phyloP scores from a whole-genome alignment of 2,797 vertebrate genomes.

The Clarias fuscus region DNA sequence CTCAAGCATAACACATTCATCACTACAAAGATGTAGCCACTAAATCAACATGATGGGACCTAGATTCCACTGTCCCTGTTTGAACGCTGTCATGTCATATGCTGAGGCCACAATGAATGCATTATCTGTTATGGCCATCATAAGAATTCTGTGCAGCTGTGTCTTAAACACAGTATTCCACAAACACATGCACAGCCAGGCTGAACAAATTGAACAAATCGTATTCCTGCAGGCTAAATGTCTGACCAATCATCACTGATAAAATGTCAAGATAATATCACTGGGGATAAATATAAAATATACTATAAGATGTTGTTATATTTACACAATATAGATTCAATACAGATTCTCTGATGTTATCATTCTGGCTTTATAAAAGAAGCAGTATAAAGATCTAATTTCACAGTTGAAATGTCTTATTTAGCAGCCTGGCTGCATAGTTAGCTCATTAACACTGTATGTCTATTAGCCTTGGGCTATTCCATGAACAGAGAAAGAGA shows the following conservation, averaged over 20 bases:
- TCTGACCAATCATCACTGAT: not conserved
- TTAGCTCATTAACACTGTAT: constrained; percentile 71
- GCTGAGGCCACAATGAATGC: constrained; percentile 8
- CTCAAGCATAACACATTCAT: constrained; percentile 65
- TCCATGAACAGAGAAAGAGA: constrained; percentile 48
- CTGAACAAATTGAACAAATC: not conserved
- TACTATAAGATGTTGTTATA: not conserved
- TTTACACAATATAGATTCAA: not conserved
- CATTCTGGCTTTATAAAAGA: constrained; percentile 24
- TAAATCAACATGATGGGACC: constrained; percentile 62
- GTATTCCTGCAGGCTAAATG: not conserved
- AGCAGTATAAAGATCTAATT: constrained; percentile 68
- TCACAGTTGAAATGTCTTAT: constrained; percentile 74
- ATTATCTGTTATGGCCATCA: constrained; percentile 10
- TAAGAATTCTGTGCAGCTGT: constrained; percentile 5
- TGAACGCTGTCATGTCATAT: constrained; percentile 66
- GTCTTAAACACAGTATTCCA: constrained; percentile 15
- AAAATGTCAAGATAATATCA: not conserved
- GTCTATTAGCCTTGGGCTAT: constrained; percentile 69
- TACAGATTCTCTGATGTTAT: not conserved
- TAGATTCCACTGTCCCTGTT: constrained; percentile 52
- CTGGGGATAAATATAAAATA: not conserved
- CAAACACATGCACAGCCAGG: constrained; percentile 5
- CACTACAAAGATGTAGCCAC: constrained; percentile 59
- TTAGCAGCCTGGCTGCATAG: constrained; percentile 60